phyloP scores from a whole-genome alignment of 1,140 invertebrate species.

The Maconellicoccus hirsutus region DNA sequence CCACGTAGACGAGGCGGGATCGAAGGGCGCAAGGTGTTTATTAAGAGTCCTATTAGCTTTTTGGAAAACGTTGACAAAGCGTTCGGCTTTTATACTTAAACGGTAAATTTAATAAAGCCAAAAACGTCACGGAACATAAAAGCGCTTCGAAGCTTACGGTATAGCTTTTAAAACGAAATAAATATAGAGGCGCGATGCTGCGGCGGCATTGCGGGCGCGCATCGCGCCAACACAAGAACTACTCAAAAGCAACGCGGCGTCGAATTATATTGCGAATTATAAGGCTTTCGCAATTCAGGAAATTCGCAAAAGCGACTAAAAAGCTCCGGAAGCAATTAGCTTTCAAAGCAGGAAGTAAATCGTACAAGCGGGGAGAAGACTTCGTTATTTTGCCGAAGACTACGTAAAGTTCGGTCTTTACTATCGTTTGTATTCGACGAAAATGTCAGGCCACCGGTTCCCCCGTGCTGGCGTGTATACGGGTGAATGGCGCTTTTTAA shows the following conservation, averaged over 20 bases:
- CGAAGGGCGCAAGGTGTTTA: no score
- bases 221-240: no score
- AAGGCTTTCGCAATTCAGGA: conserved; percentile 7
- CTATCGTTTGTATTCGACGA: not conserved
- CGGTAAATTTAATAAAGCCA: no score
- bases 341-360: conserved; percentile 9
- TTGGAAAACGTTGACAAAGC: no score
- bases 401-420: not conserved
- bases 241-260: not conserved
- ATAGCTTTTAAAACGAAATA: conserved; percentile 8
- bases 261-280: not conserved
- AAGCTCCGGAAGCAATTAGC: conserved; percentile 7
- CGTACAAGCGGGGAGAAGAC: not conserved
- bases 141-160: no score
- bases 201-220: not conserved
- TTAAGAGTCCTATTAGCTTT: no score
- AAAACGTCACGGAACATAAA: no score
- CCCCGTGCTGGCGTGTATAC: not conserved
- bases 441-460: not conserved
- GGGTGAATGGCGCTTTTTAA: not conserved
- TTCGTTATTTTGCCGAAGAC: not conserved
- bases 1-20: no score
- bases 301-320: conserved; percentile 8
- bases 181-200: not conserved
- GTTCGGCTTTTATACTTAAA: no score